Percentiles rank a stretch among this genome's conserved stretches.
Evolutionary conservation across 2,113 vertebrate genomes (phyloP).

Genomic region (Epinephelus lanceolatus): DNA sequence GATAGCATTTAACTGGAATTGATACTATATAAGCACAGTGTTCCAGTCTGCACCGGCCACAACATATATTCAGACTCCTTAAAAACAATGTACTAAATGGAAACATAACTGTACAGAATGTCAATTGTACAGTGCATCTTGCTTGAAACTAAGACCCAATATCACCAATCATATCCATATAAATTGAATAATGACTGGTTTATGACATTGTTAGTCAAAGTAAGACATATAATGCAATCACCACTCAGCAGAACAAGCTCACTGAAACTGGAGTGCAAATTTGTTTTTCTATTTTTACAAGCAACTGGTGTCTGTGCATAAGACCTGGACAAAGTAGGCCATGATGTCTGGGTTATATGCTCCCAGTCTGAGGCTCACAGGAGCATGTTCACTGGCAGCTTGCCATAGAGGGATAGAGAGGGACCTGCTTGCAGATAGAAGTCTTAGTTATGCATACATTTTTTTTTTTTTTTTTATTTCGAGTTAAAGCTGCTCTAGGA

Average conservation of each 20-base stretch:
- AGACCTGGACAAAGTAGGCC: slow-evolving; percentile 41
- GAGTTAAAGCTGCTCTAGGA: background rate
- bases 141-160: background rate
- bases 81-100: background rate
- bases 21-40: background rate
- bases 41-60: background rate
- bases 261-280: background rate
- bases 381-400: slow-evolving; percentile 30
- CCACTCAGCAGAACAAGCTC: background rate
- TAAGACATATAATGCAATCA: background rate
- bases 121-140: background rate
- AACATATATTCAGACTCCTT: background rate
- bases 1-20: background rate
- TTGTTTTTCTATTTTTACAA: background rate
- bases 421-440: slow-evolving; percentile 5
- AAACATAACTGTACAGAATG: background rate
- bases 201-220: too few species aligned
- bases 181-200: too few species aligned
- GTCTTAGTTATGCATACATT: slow-evolving; percentile 10
- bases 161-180: background rate
- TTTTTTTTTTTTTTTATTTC: slow-evolving; percentile 1
- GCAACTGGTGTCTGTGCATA: slow-evolving; percentile 5
- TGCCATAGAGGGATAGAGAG: slow-evolving; percentile 41
- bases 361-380: slow-evolving; percentile 39
- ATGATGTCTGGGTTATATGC: slow-evolving; percentile 35